Percentiles rank a stretch among this genome's conserved stretches.
These are phyloP conservation scores for Holacanthella duospinosa DNA, from an alignment of 2,888 invertebrate species.

Conservation along the genomic window DNA sequence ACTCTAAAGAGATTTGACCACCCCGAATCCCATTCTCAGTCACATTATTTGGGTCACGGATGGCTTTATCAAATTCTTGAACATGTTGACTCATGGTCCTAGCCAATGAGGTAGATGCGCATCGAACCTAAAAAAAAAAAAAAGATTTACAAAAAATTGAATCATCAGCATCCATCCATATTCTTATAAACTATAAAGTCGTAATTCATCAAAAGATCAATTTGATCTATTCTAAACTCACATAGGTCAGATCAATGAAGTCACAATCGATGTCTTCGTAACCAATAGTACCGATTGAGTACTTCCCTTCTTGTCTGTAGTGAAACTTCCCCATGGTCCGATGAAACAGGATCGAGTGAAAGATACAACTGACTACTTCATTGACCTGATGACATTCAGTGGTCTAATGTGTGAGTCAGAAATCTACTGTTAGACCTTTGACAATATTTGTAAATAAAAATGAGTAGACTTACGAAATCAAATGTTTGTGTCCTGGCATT, in stretches of 20 bases:
- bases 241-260: constrained; percentile 95
- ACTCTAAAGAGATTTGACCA: constrained; percentile 81
- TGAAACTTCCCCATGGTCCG: constrained; percentile 84
- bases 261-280: constrained; percentile 96
- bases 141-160: neutral
- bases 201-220: constrained; percentile 13
- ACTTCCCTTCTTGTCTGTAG: constrained; percentile 86
- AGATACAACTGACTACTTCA: constrained; percentile 80
- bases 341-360: constrained; percentile 84
- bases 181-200: neutral
- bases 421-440: neutral
- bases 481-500: constrained; percentile 44
- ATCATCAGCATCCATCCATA: neutral
- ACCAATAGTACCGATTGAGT: constrained; percentile 90
- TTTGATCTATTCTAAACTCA: too few relatives aligned
- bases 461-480: constrained; percentile 41
- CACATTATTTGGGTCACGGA: constrained; percentile 39
- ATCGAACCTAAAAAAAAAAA: constrained; percentile 52
- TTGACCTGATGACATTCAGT: constrained; percentile 86
- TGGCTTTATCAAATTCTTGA: constrained; percentile 41
- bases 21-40: constrained; percentile 36
- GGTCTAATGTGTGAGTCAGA: constrained; percentile 25
- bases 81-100: constrained; percentile 58
- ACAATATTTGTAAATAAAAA: neutral
- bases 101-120: constrained; percentile 68